Evolutionary conservation across 2,888 invertebrate genomes (phyloP).

Genomic region (Drosophila ezoana): DNA sequence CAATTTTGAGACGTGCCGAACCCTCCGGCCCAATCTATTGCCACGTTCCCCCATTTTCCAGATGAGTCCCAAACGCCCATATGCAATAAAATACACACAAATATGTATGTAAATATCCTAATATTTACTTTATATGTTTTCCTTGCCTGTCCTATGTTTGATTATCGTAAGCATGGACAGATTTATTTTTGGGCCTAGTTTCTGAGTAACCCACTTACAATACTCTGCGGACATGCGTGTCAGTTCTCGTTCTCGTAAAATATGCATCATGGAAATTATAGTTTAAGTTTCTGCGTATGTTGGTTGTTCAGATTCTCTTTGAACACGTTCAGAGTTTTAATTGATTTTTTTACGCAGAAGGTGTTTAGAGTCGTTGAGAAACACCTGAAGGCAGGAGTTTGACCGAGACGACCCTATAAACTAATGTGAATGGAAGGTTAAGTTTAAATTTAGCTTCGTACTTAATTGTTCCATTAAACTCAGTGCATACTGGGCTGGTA

Average conservation of each 20-base stretch:
- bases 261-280: constrained; percentile 36
- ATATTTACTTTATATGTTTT: constrained; percentile 23
- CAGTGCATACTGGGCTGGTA: neutral
- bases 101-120: constrained; percentile 16
- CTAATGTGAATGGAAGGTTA: neutral
- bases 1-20: constrained; percentile 33
- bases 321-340: constrained; percentile 2
- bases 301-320: constrained; percentile 27
- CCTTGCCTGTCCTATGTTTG: constrained; percentile 16
- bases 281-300: constrained; percentile 16
- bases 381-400: neutral
- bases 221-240: constrained; percentile 38
- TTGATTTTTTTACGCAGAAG: constrained; percentile 16
- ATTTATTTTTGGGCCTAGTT: constrained; percentile 42
- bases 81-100: constrained; percentile 21
- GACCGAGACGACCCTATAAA: neutral
- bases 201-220: too few species aligned
- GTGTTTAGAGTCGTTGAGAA: constrained; percentile 4
- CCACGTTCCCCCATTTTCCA: constrained; percentile 1
- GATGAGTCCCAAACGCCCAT: constrained; percentile 5
- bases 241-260: constrained; percentile 27
- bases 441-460: neutral
- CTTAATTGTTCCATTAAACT: neutral
- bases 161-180: constrained; percentile 34
- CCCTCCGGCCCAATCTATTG: constrained; percentile 12